Evolutionary conservation across 2,888 invertebrate species (phyloP).

Genomic region (Choreutis nemorana): DNA sequence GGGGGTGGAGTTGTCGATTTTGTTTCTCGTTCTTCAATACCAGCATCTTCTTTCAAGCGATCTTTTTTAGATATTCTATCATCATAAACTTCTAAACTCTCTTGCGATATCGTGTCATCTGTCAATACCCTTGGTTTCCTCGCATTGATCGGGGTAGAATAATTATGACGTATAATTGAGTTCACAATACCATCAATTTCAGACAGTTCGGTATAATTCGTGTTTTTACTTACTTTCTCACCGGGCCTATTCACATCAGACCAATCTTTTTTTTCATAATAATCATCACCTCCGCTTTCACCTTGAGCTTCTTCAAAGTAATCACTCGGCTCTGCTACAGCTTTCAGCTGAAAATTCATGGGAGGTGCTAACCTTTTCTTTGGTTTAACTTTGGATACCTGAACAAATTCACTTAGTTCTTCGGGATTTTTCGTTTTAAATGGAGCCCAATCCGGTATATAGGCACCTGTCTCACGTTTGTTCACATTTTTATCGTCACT

Average conservation of each 20-base stretch:
- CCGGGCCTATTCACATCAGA: conserved; percentile 30
- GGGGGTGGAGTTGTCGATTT: too few relatives aligned
- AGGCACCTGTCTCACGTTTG: conserved; percentile 24
- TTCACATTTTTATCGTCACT: conserved; percentile 26
- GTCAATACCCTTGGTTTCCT: conserved; percentile 6
- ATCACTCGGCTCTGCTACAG: conserved; percentile 38
- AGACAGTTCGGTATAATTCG: conserved; percentile 26
- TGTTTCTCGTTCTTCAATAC: conserved; percentile 8
- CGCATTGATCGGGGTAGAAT: too few relatives aligned
- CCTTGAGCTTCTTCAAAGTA: conserved; percentile 39
- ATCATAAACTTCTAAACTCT: conserved; percentile 12
- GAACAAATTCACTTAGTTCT: conserved; percentile 40
- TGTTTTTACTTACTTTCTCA: conserved; percentile 10
- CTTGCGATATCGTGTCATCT: conserved; percentile 9
- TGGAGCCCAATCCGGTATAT: conserved; percentile 51
- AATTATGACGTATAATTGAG: too few relatives aligned
- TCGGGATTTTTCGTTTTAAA: conserved; percentile 51
- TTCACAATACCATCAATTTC: conserved; percentile 46
- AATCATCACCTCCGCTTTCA: conserved; percentile 37
- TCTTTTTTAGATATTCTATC: conserved; percentile 7
- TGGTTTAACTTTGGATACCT: conserved; percentile 32
- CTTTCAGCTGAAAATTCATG: conserved; percentile 34
- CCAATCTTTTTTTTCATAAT: conserved; percentile 52
- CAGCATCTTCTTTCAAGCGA: conserved; percentile 9
- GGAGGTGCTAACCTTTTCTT: conserved; percentile 44